Conservation (phyloP, 2,113 vertebrate species). For the Thalassoma bifasciatum region DNA sequence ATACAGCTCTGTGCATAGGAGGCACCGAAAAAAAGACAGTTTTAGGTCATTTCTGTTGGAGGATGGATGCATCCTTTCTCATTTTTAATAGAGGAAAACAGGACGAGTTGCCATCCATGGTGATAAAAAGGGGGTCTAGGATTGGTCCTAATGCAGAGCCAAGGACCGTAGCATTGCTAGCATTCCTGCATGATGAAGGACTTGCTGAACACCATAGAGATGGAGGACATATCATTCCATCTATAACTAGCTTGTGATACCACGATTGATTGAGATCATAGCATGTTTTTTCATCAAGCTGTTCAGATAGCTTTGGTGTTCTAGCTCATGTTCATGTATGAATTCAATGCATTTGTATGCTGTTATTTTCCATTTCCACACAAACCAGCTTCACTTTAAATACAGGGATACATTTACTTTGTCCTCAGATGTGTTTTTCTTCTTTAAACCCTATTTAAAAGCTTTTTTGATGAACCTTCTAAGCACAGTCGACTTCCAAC, state of each 20-base stretch:
- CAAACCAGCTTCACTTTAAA: conserved; percentile 4
- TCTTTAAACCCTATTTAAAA: neutral
- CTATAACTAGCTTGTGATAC: neutral
- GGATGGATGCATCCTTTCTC: neutral
- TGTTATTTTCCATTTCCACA: neutral
- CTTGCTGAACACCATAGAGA: neutral
- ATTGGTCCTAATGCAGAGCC: neutral
- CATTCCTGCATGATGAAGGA: neutral
- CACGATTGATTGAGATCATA: neutral
- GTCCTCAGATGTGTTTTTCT: neutral
- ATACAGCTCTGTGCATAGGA: too few relatives aligned
- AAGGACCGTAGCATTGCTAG: neutral
- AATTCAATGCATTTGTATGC: neutral
- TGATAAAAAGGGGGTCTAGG: neutral
- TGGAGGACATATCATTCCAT: neutral
- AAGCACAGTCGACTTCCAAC: conserved; percentile 4
- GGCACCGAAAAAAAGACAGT: neutral
- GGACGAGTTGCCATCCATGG: neutral
- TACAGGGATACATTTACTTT: neutral
- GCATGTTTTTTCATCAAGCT: neutral
- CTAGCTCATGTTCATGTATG: neutral
- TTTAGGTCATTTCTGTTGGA: neutral
- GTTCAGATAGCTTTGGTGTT: neutral
- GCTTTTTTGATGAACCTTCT: neutral
- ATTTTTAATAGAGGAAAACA: too few relatives aligned